Conservation (phyloP, 2,113 vertebrate genomes). For the Sus scrofa region T2T-Sscrofa CM000814.6:41382001-41382500, state of each 20-base stretch:
- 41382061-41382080: no score
- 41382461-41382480: neutral
- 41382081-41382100: no score
- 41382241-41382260: rapidly evolving
- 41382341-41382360: no score
- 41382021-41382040: no score
- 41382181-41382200: neutral
- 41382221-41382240: no score
- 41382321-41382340: no score
- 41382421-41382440: neutral
- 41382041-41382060: no score
- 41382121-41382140: neutral
- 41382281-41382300: no score
- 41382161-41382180: neutral
- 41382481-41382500: rapidly evolving
- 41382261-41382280: neutral
- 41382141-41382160: neutral
- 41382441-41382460: neutral
- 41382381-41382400: neutral
- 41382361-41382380: no score
- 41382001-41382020: no score
- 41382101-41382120: no score
- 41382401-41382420: rapidly evolving
- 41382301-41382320: no score
- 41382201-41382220: rapidly evolving